Base-by-base conservation (phyloP, 2,797 vertebrate genomes). In the Dendrocincla tyrannina region DNA sequence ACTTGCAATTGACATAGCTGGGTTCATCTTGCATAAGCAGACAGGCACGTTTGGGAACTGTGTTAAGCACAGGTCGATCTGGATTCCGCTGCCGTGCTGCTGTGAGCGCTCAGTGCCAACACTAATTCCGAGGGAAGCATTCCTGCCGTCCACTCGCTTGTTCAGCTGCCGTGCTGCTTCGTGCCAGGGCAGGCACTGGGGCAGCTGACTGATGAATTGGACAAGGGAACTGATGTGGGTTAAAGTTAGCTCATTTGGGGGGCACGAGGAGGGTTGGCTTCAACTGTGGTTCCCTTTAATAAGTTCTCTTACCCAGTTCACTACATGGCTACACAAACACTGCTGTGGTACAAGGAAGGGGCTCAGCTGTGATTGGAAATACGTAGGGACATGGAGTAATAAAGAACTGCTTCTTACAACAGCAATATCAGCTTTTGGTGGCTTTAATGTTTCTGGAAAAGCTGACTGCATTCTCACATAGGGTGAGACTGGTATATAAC, bases 351-450 rank as follows among this genome's bases (percentile, higher is more conserved):
- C n/a, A 15, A 17, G 42, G 42, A 32, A 7, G 13, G 46, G 82
- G 39, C 55, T 66, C 22, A 44, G 23, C 72, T 72, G 0, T 0
- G 8, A 11, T 3, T 63, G 37, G 47, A 22, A n/a, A 49, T 32
- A 13, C 0, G 2, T 11, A 17, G 35, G 27, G 52, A 15, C 33
- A 4, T 0, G 8, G 32, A 24, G 20, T 52, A 79, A 35, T 68
- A 75, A 19, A 32, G 55, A 62, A 39, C 55, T n/a, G 72, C 44
- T 67, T 8, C 79, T 74, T 24, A 7, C 12, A 77, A 33, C 76
- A 64, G 33, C 79, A 67, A 0, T 17, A 23, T 16, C 58, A 39
- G 73, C 64, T 86, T 83, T 39, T 33, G 68, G 44, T 53, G 62
- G 20, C 93, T 77, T 42, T 63, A 39, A 49, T 17, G 33, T 19